Percentiles rank a stretch among this genome's conserved stretches.
phyloP scores from a whole-genome alignment of 2,888 invertebrate genomes.

The Thymelicus lineola region DNA sequence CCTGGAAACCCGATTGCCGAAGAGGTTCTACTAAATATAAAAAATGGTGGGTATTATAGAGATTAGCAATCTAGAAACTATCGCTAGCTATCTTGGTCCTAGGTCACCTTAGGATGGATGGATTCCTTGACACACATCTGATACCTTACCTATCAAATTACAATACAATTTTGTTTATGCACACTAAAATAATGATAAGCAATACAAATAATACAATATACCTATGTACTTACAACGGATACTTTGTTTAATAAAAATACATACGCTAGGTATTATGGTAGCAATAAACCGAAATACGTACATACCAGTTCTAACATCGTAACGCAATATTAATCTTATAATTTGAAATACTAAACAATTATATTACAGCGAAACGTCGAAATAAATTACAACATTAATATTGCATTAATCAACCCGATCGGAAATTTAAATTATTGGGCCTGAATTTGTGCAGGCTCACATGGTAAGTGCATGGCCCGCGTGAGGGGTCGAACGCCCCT shows the following conservation, averaged over 20 bases:
- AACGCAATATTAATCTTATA: constrained; percentile 12
- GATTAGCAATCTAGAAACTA: too few relatives aligned
- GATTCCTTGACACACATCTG: too few relatives aligned
- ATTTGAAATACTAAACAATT: constrained; percentile 20
- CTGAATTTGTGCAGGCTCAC: constrained; percentile 80
- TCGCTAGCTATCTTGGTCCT: too few relatives aligned
- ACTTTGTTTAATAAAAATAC: not conserved
- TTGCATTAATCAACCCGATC: constrained; percentile 76
- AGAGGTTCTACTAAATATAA: too few relatives aligned
- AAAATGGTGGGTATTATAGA: too few relatives aligned
- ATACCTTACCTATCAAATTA: too few relatives aligned
- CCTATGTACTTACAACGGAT: too few relatives aligned
- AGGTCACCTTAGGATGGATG: too few relatives aligned
- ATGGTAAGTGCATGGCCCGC: constrained; percentile 67
- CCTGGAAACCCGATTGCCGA: too few relatives aligned
- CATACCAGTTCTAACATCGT: constrained; percentile 1
- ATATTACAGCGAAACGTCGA: constrained; percentile 18
- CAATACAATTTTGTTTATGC: too few relatives aligned
- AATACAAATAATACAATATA: too few relatives aligned
- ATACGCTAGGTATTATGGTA: not conserved
- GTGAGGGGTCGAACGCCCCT: constrained; percentile 42
- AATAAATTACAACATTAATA: constrained; percentile 65
- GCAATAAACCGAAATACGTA: constrained; percentile 3
- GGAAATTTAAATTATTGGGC: constrained; percentile 83
- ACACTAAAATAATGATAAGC: too few relatives aligned